Evolutionary conservation across 2,888 invertebrate genomes (phyloP).

Genomic region (Portevinia maculata): DNA sequence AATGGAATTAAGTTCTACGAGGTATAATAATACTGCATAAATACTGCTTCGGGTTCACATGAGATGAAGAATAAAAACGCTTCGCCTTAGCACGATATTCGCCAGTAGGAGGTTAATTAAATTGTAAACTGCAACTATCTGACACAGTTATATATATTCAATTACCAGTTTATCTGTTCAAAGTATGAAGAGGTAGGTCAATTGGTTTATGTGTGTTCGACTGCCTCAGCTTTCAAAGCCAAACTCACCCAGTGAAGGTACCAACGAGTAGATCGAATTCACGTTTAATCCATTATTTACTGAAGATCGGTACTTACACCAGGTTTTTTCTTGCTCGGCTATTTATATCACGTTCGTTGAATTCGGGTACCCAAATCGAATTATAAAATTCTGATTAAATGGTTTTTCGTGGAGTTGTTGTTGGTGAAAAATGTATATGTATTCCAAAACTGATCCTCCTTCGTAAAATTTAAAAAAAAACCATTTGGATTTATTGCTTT

Average conservation of each 20-base stretch:
- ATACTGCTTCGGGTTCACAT: too few relatives aligned
- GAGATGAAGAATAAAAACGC: conserved; percentile 49
- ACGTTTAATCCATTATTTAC: conserved; percentile 45
- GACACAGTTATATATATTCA: conserved; percentile 50
- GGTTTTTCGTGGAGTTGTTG: not conserved
- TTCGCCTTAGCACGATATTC: conserved; percentile 47
- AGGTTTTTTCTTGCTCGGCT: conserved; percentile 22
- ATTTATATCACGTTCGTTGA: conserved; percentile 58
- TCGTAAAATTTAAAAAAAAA: conserved; percentile 16
- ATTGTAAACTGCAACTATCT: conserved; percentile 42
- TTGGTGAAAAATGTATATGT: conserved; percentile 8
- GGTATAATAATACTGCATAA: conserved; percentile 51
- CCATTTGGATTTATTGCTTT: not conserved
- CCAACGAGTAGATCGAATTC: conserved; percentile 15
- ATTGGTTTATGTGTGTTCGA: conserved; percentile 45
- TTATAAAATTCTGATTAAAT: conserved; percentile 18
- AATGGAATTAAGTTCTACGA: conserved; percentile 66
- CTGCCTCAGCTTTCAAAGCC: not conserved
- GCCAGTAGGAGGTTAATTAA: conserved; percentile 50
- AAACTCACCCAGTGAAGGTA: not conserved
- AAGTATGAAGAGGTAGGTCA: conserved; percentile 56
- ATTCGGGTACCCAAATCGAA: conserved; percentile 40
- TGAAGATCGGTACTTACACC: conserved; percentile 15
- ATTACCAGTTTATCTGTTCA: conserved; percentile 45
- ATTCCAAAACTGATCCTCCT: conserved; percentile 33